Evolutionary conservation across 2,888 invertebrate genomes (phyloP).

Genomic region (Drosophila barbarae): DNA sequence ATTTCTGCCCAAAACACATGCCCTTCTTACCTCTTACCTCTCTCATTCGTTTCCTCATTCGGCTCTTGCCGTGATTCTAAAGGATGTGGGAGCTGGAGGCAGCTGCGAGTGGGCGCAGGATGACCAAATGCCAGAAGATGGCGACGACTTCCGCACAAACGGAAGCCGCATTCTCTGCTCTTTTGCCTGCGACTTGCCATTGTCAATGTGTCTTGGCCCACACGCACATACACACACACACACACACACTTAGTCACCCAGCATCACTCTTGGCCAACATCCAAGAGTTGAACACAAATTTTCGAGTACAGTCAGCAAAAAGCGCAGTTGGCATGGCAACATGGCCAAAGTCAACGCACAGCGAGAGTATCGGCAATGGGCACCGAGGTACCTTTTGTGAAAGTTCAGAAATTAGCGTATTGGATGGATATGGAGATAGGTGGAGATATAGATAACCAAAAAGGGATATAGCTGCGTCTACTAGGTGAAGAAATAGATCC

Average conservation of each 20-base stretch:
- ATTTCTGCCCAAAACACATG: conserved; percentile 53
- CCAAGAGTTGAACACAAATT: conserved; percentile 58
- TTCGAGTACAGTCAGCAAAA: conserved; percentile 72
- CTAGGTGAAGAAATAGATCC: not conserved
- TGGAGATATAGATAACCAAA: not conserved
- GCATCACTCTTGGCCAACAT: conserved; percentile 55
- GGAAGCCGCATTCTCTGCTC: conserved; percentile 60
- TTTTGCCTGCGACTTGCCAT: conserved; percentile 42
- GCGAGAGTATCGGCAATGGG: conserved; percentile 15
- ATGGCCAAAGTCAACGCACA: conserved; percentile 17
- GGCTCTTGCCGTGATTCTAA: conserved; percentile 2
- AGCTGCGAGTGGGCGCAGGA: conserved; percentile 68
- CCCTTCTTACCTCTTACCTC: not conserved
- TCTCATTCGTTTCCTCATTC: not conserved
- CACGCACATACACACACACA: conserved; percentile 39
- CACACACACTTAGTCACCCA: not conserved
- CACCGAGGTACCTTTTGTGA: conserved; percentile 52
- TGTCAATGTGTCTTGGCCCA: conserved; percentile 65
- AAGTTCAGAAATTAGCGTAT: conserved; percentile 9
- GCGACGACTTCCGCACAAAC: conserved; percentile 72
- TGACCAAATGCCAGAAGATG: conserved; percentile 71
- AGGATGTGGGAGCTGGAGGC: conserved; percentile 5
- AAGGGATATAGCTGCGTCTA: no score
- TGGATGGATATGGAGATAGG: not conserved
- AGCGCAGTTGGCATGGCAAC: conserved; percentile 41